Conservation (phyloP, 2,888 invertebrate species). For the Embidobia sp. region DNA sequence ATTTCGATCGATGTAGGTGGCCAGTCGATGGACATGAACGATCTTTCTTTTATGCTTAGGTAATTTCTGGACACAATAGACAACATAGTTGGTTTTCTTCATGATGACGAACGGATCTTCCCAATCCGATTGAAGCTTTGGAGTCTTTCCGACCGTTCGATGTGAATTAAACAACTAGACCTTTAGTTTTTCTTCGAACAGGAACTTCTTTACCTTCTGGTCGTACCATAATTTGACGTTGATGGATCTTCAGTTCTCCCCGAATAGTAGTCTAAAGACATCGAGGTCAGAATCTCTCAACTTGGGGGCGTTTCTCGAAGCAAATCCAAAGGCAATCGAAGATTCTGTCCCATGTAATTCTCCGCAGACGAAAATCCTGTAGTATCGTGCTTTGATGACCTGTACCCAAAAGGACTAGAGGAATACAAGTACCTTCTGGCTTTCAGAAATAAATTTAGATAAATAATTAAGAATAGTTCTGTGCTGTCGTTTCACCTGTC, state of each 20-base stretch:
- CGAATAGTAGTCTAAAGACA: too few relatives aligned
- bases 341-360: constrained; percentile 4
- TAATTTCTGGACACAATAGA: background rate
- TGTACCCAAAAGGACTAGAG: constrained; percentile 41
- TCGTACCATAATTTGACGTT: constrained; percentile 6
- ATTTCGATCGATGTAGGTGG: background rate
- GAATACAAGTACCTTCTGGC: constrained; percentile 48
- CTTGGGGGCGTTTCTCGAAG: background rate
- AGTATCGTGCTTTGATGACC: constrained; percentile 32
- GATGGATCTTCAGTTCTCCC: too few relatives aligned
- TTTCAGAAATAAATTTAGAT: constrained; percentile 18
- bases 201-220: background rate
- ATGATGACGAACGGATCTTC: background rate
- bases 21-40: background rate
- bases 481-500: constrained; percentile 25
- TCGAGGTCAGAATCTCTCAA: too few relatives aligned
- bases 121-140: background rate
- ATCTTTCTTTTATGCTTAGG: background rate
- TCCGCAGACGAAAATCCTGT: constrained; percentile 30
- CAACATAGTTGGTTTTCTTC: background rate
- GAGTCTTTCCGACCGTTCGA: background rate
- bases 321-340: constrained; percentile 10
- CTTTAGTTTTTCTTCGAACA: background rate
- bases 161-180: constrained; percentile 2
- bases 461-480: constrained; percentile 17